These are phyloP conservation scores for Cepaea nemoralis DNA, from an alignment of 1,140 invertebrate species.

Conservation along the genomic window DNA sequence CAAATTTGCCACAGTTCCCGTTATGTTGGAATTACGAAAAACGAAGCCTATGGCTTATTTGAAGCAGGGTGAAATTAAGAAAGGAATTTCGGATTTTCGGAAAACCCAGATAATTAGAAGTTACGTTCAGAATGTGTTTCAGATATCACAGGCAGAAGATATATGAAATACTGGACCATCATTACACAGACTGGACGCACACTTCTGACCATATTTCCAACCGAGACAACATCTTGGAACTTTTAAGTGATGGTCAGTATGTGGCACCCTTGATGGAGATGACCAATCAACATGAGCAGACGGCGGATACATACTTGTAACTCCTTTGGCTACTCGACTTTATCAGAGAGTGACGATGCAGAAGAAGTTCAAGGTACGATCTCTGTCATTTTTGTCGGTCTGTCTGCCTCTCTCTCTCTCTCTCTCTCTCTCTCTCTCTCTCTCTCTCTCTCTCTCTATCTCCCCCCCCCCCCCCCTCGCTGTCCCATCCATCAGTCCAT, in stretches of 20 bases:
- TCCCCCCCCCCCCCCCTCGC: too few relatives aligned
- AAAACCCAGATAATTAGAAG: slow-evolving; percentile 93
- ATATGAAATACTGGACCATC: slow-evolving; percentile 95
- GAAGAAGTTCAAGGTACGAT: not conserved
- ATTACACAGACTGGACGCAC: slow-evolving; percentile 78
- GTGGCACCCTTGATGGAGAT: slow-evolving; percentile 93
- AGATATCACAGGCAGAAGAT: slow-evolving; percentile 94
- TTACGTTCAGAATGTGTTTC: slow-evolving; percentile 89
- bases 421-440: not conserved
- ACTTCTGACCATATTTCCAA: slow-evolving; percentile 79
- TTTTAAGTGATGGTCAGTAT: slow-evolving; percentile 88
- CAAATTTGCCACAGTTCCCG: slow-evolving; percentile 76
- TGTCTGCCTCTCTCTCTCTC: not conserved
- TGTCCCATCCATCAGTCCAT: too few relatives aligned
- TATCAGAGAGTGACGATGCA: slow-evolving; percentile 76
- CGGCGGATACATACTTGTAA: slow-evolving; percentile 67
- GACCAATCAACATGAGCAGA: slow-evolving; percentile 87
- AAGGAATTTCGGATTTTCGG: slow-evolving; percentile 91
- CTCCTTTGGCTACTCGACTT: slow-evolving; percentile 84
- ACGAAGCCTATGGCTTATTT: slow-evolving; percentile 90
- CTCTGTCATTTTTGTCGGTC: too few relatives aligned
- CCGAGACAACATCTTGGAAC: slow-evolving; percentile 90
- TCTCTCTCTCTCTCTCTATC: too few relatives aligned
- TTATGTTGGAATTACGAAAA: slow-evolving; percentile 93
- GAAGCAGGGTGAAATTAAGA: slow-evolving; percentile 90